Evolutionary conservation across 2,797 vertebrate species (phyloP), one percentile per base, ranked within the genome.

Genomic region (Poeciliopsis gracilis): DNA sequence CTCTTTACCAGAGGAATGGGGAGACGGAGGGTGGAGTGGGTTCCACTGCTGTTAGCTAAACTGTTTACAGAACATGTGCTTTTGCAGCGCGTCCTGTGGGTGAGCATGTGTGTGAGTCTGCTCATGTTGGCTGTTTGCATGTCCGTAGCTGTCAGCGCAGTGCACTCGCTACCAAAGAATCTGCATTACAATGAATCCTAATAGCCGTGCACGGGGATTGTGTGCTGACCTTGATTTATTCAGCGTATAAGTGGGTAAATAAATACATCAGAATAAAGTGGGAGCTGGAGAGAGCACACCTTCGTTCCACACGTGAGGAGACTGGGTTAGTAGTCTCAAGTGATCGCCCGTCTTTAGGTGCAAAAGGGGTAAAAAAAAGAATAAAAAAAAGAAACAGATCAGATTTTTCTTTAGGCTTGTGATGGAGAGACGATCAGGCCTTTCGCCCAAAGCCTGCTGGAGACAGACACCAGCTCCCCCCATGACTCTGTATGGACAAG

Each of bases 181-280:
- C 94, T 95, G 93, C 95, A 96, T 96, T 87, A 92, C 92, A 90
- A 95, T 95, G 94, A 94, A 95, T 94, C 93, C 93, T 93, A 94
- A 95, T 94, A 93, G 93, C 93, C 73, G 82, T 84, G 89, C 87
- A 88, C 85, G 33, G 57, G 88, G 84, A 81, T 85, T 90, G 83
- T 91, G 88, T 92, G 87, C 92, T 95, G 95, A 96, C 95, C 94
- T 96, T 95, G 94, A 95, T 95, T 94, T 91, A 94, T 92, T 93
- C 90, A 84, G 78, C 73, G 92, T 89, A 90, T 91, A 94, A 92
- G 91, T 91, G 89, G 90, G 87, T 94, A 94, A 95, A 94, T 94
- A 95, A 95, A 94, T 87, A 91, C 86, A 79, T 76, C 66, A 77
- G 49, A 84, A 69, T 84, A 73, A 82, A 38, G 57, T 53, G 78